Evolutionary conservation across 2,113 vertebrate genomes (phyloP).

Genomic region (Crotalus horridus): DNA sequence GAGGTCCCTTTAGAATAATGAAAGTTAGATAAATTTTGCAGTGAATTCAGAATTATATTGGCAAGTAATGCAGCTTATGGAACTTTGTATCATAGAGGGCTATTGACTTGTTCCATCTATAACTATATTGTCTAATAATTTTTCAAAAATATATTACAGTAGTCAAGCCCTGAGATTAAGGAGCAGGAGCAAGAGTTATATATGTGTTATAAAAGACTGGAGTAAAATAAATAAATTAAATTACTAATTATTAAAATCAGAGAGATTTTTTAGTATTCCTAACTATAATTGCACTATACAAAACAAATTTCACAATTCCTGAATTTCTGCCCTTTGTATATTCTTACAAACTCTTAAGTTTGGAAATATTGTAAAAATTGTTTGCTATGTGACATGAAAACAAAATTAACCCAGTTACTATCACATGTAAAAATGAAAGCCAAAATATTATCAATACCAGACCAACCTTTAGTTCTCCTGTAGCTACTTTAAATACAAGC

Average conservation of each 20-base stretch:
- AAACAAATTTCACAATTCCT: background rate
- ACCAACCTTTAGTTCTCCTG: slow-evolving; percentile 92
- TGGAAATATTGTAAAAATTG: background rate
- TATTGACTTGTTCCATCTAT: background rate
- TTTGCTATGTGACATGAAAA: background rate
- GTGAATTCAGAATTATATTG: background rate
- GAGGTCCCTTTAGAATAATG: background rate
- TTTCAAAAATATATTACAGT: background rate
- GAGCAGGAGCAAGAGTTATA: background rate
- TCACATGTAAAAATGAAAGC: background rate
- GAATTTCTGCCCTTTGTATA: background rate
- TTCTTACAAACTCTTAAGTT: background rate
- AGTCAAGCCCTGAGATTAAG: background rate
- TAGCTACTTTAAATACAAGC: slow-evolving; percentile 94
- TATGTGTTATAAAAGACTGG: background rate
- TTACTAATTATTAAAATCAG: background rate
- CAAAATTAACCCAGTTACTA: background rate
- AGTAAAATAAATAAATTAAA: background rate
- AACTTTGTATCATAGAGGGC: background rate
- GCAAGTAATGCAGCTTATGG: background rate
- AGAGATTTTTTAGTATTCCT: background rate
- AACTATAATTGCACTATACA: background rate
- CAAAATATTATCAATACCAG: background rate
- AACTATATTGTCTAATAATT: background rate
- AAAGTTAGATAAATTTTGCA: background rate